phyloP scores from a whole-genome alignment of 2,888 invertebrate species.

The Drosophila percnosoma region DNA sequence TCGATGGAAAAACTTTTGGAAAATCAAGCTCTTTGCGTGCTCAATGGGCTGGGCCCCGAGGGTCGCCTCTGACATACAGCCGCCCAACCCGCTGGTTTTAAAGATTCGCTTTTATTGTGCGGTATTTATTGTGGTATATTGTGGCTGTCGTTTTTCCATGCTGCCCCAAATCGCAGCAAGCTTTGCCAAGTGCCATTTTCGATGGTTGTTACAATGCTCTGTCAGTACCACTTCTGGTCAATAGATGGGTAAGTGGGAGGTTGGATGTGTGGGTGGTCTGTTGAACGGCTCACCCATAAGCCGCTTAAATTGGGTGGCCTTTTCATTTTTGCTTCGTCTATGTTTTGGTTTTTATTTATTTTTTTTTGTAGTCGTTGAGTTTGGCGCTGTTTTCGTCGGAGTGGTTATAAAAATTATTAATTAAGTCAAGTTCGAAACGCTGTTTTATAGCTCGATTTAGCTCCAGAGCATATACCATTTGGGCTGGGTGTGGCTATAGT shows the following conservation, averaged over 20 bases:
- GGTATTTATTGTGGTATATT: conserved; percentile 67
- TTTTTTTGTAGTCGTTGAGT: conserved; percentile 35
- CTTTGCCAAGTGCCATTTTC: conserved; percentile 43
- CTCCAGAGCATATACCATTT: background rate
- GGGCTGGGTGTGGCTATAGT: conserved; percentile 10
- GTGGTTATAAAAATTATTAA: conserved; percentile 64
- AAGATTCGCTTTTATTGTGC: conserved; percentile 69
- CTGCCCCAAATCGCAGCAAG: conserved; percentile 42
- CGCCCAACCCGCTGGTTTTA: conserved; percentile 28
- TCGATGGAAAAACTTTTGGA: conserved; percentile 66
- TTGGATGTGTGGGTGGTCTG: background rate
- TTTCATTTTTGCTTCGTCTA: conserved; percentile 30
- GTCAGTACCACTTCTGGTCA: conserved; percentile 14
- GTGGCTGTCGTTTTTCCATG: conserved; percentile 16
- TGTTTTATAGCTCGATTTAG: conserved; percentile 49
- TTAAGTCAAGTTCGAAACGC: conserved; percentile 66
- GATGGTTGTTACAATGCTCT: conserved; percentile 26
- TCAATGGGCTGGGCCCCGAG: conserved; percentile 33
- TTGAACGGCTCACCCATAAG: conserved; percentile 44
- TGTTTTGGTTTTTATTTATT: conserved; percentile 25
- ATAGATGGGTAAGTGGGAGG: background rate
- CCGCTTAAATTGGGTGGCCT: conserved; percentile 66
- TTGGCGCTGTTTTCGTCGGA: conserved; percentile 16
- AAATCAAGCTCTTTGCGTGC: conserved; percentile 58
- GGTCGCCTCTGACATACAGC: conserved; percentile 1